Base-by-base conservation (phyloP, 2,888 invertebrate genomes). In the Cantharis rufa region DNA sequence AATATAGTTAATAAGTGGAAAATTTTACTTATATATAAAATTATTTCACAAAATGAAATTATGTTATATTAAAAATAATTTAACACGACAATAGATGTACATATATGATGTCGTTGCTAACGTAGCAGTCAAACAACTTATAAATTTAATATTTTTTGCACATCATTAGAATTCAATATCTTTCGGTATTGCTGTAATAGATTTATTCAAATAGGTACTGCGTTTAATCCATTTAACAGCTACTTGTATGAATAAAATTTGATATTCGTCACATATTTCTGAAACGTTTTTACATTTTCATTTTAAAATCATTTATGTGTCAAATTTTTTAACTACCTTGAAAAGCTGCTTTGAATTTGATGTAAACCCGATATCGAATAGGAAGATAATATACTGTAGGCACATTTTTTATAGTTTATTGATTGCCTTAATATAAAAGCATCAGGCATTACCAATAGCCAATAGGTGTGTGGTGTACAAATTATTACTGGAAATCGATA, bases 301-400 rank as follows among this genome's bases (percentile, higher is more conserved):
- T 69, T 69, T 62, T 69, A 68, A 28, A 62, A 73, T 62, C 69
- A 64, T 66, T 72, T 66, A 72, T 72, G 72, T 72, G 72, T 66
- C 64, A 66, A 71, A 63, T 71, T 73, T 24, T 69, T 73, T 69
- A 73, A 73, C 73, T 68, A 62, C 11, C 62, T 64, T 48, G 27
- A 74, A 74, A 63, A 63, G 64, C 64, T 74, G 74, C 63, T 70
- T 69, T 74, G 74, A 70, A 74, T 74, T 74, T 74, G 62, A 74
- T 63, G 64, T 74, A 74, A 74, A 70, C 64, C 18, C 70, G 63
- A 24, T 70, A 64, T 21, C 70, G 48, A n/a, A 48, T 48, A 7
- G 48, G 48, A 48, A n/a, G n/a, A 48, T 18, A 18, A 18, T n/a
- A n/a, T 48, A 48, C 48, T 32, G 63, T 69, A 32, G 27, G 48